Conservation (phyloP, 2,888 invertebrate genomes). For the Microplitis deprimator region DNA sequence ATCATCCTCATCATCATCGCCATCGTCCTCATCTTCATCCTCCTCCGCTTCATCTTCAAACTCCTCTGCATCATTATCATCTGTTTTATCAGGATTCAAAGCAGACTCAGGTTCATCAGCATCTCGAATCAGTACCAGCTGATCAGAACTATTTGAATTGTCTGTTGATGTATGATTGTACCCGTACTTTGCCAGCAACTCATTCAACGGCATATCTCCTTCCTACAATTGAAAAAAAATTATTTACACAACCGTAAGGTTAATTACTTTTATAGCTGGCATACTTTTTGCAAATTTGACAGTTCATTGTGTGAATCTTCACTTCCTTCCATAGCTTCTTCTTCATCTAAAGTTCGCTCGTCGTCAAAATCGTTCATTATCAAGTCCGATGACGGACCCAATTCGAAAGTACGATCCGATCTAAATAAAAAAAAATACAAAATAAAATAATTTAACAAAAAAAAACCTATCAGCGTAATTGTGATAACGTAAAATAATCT, state of each 20-base stretch:
- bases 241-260: background rate
- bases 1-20: slow-evolving; percentile 66
- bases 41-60: slow-evolving; percentile 63
- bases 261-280: slow-evolving; percentile 15
- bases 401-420: slow-evolving; percentile 76
- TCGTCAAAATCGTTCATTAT: slow-evolving; percentile 98
- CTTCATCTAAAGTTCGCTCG: slow-evolving; percentile 96
- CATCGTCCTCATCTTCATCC: slow-evolving; percentile 70
- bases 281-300: slow-evolving; percentile 85
- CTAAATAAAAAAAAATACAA: slow-evolving; percentile 49
- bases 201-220: slow-evolving; percentile 96
- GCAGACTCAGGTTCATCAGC: slow-evolving; percentile 52
- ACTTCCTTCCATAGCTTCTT: slow-evolving; percentile 93
- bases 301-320: slow-evolving; percentile 93
- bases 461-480: background rate
- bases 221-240: slow-evolving; percentile 73
- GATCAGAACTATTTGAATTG: slow-evolving; percentile 67
- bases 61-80: slow-evolving; percentile 67
- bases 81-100: slow-evolving; percentile 56
- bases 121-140: slow-evolving; percentile 64
- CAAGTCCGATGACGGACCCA: slow-evolving; percentile 96
- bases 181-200: slow-evolving; percentile 91
- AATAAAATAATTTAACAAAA: background rate
- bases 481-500: background rate
- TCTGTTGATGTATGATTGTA: slow-evolving; percentile 73